phyloP scores from a whole-genome alignment of 2,797 vertebrate genomes.

The Natrix natrix region DNA sequence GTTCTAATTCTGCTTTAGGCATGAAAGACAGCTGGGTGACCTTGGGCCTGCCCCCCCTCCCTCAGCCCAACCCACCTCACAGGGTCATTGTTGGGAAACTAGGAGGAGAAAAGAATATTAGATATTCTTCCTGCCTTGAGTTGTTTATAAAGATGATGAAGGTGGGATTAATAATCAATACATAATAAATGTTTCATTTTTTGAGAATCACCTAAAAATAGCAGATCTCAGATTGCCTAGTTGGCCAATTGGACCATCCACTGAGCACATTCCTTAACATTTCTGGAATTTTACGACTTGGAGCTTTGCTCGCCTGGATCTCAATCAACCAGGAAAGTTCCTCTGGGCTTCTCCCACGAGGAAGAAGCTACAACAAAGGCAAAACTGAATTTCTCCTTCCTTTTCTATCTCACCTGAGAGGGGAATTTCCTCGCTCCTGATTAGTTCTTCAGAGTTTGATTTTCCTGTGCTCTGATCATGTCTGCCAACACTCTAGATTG shows the following conservation, averaged over 20 bases:
- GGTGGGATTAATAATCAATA: neutral
- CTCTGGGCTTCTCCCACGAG: neutral
- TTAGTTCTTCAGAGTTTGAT: neutral
- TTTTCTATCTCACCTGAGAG: neutral
- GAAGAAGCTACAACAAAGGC: neutral
- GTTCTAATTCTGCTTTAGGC: neutral
- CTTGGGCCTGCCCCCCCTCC: too few species aligned
- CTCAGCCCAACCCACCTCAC: too few species aligned
- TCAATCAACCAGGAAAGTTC: neutral
- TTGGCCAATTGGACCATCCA: neutral
- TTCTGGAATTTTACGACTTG: neutral
- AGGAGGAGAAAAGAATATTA: neutral
- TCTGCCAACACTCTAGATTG: neutral
- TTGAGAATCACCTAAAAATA: neutral
- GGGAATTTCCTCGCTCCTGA: neutral
- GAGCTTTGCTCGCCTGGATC: neutral
- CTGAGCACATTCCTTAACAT: neutral
- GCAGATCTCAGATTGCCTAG: neutral
- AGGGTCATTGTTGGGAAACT: neutral
- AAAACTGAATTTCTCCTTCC: neutral
- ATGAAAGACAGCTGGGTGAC: neutral
- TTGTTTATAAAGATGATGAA: neutral
- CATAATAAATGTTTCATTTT: neutral
- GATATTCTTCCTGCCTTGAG: neutral
- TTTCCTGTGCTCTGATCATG: neutral